Evolutionary conservation across 2,888 invertebrate species (phyloP).

Genomic region (Pachydiplax longipennis): DNA sequence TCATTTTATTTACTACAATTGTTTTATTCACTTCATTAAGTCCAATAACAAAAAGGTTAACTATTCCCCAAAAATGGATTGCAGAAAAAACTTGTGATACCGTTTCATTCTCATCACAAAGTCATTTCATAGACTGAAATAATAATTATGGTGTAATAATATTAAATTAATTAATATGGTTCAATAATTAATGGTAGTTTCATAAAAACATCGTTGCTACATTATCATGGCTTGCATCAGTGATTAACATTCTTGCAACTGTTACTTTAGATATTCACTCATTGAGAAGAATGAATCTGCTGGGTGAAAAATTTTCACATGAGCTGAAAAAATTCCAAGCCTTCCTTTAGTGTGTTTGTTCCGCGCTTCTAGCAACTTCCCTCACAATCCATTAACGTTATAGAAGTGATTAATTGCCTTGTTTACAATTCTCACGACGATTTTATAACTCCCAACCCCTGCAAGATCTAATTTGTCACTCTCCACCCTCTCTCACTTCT

Average conservation of each 20-base stretch:
- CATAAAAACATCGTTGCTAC: too few relatives aligned
- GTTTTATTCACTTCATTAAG: too few relatives aligned
- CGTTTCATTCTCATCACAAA: too few relatives aligned
- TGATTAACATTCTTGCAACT: background rate
- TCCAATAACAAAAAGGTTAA: too few relatives aligned
- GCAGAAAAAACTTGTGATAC: too few relatives aligned
- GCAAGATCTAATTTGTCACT: slow-evolving; percentile 5
- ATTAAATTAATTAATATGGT: too few relatives aligned
- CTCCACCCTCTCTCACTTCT: background rate
- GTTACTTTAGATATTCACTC: background rate
- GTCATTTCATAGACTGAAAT: too few relatives aligned
- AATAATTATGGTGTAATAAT: too few relatives aligned
- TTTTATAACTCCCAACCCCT: background rate
- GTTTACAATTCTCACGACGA: background rate
- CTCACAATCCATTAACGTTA: background rate
- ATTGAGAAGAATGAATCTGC: background rate
- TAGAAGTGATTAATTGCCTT: slow-evolving; percentile 17
- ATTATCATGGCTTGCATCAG: too few relatives aligned
- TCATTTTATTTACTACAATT: too few relatives aligned
- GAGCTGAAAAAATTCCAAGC: background rate
- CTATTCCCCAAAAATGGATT: too few relatives aligned
- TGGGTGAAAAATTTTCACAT: background rate
- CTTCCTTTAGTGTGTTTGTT: background rate
- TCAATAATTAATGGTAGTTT: too few relatives aligned
- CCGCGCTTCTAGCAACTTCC: background rate